Conservation (phyloP, 2,888 invertebrate genomes). For the Nezara viridula region DNA sequence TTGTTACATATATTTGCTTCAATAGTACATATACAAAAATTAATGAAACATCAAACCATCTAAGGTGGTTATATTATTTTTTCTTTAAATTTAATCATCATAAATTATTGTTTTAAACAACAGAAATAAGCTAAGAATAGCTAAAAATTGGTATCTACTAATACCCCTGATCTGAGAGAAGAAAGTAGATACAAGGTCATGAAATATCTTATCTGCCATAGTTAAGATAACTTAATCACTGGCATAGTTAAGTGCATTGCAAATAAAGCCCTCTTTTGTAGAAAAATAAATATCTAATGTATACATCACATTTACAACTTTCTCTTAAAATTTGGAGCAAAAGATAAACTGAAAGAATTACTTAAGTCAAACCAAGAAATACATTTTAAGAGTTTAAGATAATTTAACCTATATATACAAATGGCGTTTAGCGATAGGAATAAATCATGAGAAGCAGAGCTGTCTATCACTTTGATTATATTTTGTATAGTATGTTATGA, state of each 20-base stretch:
- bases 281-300: constrained; percentile 4
- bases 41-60: neutral
- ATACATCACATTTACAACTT: constrained; percentile 9
- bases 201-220: neutral
- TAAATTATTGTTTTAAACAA: neutral
- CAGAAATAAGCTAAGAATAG: neutral
- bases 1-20: neutral
- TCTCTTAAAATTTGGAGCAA: neutral
- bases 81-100: neutral
- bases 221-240: constrained; percentile 2
- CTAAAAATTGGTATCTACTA: neutral
- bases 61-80: neutral
- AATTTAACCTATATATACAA: no score
- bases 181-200: neutral
- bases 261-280: constrained; percentile 15
- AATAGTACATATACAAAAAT: neutral
- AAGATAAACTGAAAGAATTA: neutral
- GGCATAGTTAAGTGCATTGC: neutral
- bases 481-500: no score
- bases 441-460: no score
- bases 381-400: neutral
- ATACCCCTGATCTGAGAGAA: neutral
- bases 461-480: no score
- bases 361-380: neutral
- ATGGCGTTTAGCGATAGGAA: no score